A percentile compares a stretch with the other conserved stretches of the same genome.
Conservation (phyloP, 1,140 invertebrate genomes). For the Tetragonula clypearis region DNA sequence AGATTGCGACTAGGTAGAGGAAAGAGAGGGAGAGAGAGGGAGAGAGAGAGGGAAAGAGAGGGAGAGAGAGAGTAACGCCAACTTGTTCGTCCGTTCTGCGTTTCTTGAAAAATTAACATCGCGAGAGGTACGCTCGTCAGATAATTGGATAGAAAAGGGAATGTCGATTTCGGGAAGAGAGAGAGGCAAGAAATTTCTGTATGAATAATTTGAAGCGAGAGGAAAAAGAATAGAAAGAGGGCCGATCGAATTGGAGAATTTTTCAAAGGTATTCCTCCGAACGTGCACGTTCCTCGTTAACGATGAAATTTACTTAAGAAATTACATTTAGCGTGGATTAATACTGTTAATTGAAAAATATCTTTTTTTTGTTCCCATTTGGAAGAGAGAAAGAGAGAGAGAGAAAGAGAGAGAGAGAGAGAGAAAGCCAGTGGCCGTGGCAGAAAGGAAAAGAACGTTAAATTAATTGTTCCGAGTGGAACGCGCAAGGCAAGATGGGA, state of each 20-base stretch:
- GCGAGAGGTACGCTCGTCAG: no score
- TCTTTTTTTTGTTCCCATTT: background rate
- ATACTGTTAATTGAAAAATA: conserved; percentile 7
- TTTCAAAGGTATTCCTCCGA: background rate
- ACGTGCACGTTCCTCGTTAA: background rate
- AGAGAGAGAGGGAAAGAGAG: background rate
- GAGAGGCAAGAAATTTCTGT: background rate
- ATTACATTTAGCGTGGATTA: background rate
- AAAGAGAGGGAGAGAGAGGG: background rate
- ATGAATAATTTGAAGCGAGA: background rate
- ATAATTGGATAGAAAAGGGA: background rate
- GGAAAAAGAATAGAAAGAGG: background rate
- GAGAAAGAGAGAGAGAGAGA: no score
- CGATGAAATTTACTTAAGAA: conserved; percentile 14
- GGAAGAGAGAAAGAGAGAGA: no score
- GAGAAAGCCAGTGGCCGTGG: background rate
- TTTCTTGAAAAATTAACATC: background rate
- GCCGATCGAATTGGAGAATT: background rate
- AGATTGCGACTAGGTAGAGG: background rate
- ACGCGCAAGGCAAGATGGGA: background rate
- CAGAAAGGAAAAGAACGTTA: background rate
- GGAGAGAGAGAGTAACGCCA: background rate
- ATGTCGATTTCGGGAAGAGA: background rate
- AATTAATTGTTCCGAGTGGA: conserved; percentile 19
- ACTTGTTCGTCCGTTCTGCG: background rate